Evolutionary conservation across 1,140 invertebrate species (phyloP).

Genomic region (Lordiphosa clarofinis): DNA sequence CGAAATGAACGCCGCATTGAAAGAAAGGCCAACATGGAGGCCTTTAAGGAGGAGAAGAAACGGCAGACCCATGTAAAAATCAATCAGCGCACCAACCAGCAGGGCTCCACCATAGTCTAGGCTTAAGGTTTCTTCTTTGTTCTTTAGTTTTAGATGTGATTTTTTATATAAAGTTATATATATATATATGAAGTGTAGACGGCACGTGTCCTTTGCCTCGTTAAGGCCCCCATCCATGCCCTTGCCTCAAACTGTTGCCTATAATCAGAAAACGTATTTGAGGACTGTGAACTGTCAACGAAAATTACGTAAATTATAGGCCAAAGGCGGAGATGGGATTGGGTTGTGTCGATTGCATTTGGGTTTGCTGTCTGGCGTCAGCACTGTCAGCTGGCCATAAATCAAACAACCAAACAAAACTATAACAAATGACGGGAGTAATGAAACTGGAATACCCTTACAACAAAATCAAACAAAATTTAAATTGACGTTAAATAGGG

Average conservation of each 20-base stretch:
- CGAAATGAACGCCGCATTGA: slow-evolving; percentile 91
- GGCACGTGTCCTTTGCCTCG: slow-evolving; percentile 3
- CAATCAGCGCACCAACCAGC: slow-evolving; percentile 87
- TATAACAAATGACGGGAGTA: slow-evolving; percentile 10
- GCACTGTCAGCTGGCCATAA: slow-evolving; percentile 30
- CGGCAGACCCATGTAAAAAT: slow-evolving; percentile 88
- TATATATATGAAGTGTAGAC: slow-evolving; percentile 27
- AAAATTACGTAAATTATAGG: slow-evolving; percentile 9
- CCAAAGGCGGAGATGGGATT: slow-evolving; percentile 1
- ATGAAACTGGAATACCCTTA: slow-evolving; percentile 20
- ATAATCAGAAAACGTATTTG: slow-evolving; percentile 1
- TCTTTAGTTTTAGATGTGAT: slow-evolving; percentile 30
- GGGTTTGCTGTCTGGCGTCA: slow-evolving; percentile 23
- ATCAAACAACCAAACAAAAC: slow-evolving; percentile 15
- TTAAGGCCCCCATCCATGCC: slow-evolving; percentile 2
- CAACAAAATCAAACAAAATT: too few species aligned
- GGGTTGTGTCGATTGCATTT: slow-evolving; percentile 32
- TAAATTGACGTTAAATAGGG: too few species aligned
- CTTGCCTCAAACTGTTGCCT: slow-evolving; percentile 3
- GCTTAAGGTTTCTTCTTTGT: neutral
- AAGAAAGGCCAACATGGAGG: slow-evolving; percentile 90
- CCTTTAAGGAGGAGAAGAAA: slow-evolving; percentile 94
- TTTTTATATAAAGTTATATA: slow-evolving; percentile 39
- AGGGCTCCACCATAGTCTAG: slow-evolving; percentile 85
- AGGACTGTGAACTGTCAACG: neutral